Evolutionary conservation across 2,797 vertebrate species (phyloP), one percentile per base, ranked within the genome.

Genomic region (Chelmon rostratus): DNA sequence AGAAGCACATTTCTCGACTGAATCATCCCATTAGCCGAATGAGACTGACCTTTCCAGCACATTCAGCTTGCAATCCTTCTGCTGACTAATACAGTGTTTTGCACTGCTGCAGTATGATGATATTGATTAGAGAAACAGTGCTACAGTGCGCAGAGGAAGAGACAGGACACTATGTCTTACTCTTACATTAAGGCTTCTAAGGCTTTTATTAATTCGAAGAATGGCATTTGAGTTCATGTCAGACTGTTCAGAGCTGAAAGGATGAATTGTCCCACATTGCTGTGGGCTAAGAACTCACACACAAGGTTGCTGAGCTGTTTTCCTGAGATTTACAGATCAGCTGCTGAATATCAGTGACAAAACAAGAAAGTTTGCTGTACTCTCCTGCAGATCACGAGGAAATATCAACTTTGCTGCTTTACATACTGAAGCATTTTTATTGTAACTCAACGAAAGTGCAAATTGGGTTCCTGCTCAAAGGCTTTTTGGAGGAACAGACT

Each of bases 51-150:
- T 90, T 91, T 90, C 71, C 82, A 82, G 85, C 81, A 79, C 70
- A 89, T 83, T 91, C 82, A 81, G 86, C 78, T 77, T 73, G 76
- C 74, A 65, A 64, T 89, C 77, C 44, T 89, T 88, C 73, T 92
- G 91, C 93, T 93, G 92, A 93, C 91, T 92, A 90, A 89, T 69
- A 89, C 81, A 76, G 83, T 53, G 85, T 84, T 87, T 62, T 79
- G 89, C 82, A 44, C 67, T 82, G 87, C 89, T 56, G 86, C 93
- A 78, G 87, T 73, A 85, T 58, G 71, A 85, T 87, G 80, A 86
- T 90, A 93, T 91, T 89, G 91, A 93, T 94, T 91, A 89, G 83
- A 86, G 64, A 73, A 81, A 82, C 54, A 79, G 78, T 58, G 62
- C 81, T 86, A 82, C 74, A 87, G 71, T 69, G 73, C 57, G 71